phyloP scores from a whole-genome alignment of 2,888 invertebrate species.

The Antheraea assamensis region DNA sequence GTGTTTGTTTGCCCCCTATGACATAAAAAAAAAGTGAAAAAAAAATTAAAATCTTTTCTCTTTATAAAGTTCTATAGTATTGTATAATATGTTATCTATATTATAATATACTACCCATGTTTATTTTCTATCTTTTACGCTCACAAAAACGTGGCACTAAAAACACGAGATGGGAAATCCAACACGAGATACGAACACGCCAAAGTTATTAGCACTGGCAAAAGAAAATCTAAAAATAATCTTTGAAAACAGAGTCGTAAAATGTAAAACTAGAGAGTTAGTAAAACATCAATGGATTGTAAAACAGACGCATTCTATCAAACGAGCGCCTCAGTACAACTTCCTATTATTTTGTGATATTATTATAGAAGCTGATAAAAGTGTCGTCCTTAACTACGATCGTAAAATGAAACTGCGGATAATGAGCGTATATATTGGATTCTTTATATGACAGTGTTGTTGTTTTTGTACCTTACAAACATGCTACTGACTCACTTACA shows the following conservation, averaged over 20 bases:
- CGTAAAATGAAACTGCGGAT: conserved; percentile 11
- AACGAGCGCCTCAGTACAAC: neutral
- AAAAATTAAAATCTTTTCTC: no score
- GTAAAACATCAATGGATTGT: neutral
- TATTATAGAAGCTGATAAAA: neutral
- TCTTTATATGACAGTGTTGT: conserved; percentile 17
- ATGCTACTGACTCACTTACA: conserved; percentile 7
- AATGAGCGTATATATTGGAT: conserved; percentile 16
- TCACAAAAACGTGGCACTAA: neutral
- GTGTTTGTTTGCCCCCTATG: no score
- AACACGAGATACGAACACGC: neutral
- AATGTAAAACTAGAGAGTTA: neutral
- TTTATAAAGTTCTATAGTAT: no score
- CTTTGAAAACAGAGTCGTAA: neutral
- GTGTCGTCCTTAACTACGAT: neutral
- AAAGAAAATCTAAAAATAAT: neutral
- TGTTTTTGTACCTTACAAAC: neutral
- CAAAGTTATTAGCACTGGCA: neutral
- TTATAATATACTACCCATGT: neutral
- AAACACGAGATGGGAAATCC: neutral
- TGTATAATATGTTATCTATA: no score
- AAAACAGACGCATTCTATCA: neutral
- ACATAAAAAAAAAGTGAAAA: no score
- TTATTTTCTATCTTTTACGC: neutral
- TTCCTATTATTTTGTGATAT: neutral